Evolutionary conservation across 1,140 invertebrate species (phyloP).

Genomic region (Marisa cornuarietis): DNA sequence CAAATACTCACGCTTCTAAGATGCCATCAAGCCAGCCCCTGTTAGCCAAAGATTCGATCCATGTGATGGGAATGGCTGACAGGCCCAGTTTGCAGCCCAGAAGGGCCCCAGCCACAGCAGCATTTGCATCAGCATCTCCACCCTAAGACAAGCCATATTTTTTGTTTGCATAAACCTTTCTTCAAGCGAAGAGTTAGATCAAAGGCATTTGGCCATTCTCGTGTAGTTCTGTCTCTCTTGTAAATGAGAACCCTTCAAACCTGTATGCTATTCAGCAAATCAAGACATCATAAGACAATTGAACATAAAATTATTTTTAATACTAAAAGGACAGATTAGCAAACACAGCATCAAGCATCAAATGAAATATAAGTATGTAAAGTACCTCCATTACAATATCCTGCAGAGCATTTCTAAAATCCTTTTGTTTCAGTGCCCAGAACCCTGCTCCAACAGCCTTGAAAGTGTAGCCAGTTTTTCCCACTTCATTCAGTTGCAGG

Average conservation of each 20-base stretch:
- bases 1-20: constrained; percentile 47
- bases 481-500: constrained; percentile 53
- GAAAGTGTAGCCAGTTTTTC: constrained; percentile 50
- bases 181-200: too few species aligned
- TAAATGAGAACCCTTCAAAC: background rate
- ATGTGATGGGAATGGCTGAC: constrained; percentile 52
- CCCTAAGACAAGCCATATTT: constrained; percentile 36
- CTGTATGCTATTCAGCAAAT: too few species aligned
- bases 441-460: constrained; percentile 59
- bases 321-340: background rate
- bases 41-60: constrained; percentile 50
- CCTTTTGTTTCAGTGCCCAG: constrained; percentile 60
- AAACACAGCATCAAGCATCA: background rate
- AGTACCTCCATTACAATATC: constrained; percentile 60
- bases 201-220: background rate
- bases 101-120: constrained; percentile 58
- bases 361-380: background rate
- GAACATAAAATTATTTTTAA: background rate
- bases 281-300: background rate
- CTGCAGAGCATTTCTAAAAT: constrained; percentile 57
- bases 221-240: background rate
- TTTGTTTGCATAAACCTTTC: too few species aligned
- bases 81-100: constrained; percentile 60
- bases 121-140: constrained; percentile 63
- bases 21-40: constrained; percentile 56